Conservation (phyloP, 2,888 invertebrate species). For the Cerceris rybyensis region DNA sequence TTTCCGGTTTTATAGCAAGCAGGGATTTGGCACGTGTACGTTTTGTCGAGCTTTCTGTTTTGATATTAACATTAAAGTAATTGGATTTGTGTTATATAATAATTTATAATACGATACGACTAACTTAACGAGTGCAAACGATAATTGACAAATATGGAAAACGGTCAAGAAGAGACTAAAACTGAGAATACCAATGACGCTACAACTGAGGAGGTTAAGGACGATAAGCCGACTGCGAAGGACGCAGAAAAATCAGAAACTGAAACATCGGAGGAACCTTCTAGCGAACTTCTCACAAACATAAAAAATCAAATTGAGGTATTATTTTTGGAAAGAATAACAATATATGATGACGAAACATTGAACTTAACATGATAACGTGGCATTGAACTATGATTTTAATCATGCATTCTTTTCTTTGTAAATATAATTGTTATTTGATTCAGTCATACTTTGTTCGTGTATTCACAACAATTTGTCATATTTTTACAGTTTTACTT, state of each 20-base stretch:
- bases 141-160: conserved; percentile 62
- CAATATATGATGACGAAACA: too few species aligned
- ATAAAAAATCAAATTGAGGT: conserved; percentile 76
- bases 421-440: neutral
- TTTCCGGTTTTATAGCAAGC: conserved; percentile 34
- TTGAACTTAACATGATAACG: too few species aligned
- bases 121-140: neutral
- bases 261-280: conserved; percentile 46
- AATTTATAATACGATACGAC: neutral
- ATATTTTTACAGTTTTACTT: conserved; percentile 85
- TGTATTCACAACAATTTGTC: neutral
- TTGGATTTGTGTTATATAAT: neutral
- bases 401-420: neutral
- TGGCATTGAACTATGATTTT: too few species aligned
- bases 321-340: conserved; percentile 5
- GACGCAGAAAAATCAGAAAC: conserved; percentile 23
- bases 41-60: conserved; percentile 18
- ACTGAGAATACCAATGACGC: conserved; percentile 40
- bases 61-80: neutral
- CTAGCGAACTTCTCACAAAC: conserved; percentile 66
- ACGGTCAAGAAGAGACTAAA: conserved; percentile 60
- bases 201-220: conserved; percentile 55
- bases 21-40: conserved; percentile 38
- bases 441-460: neutral
- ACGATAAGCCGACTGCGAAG: conserved; percentile 39